Percentiles rank a stretch among this genome's conserved stretches.
Conservation (phyloP, 2,888 invertebrate genomes). For the Trissoscelio sp. region DNA sequence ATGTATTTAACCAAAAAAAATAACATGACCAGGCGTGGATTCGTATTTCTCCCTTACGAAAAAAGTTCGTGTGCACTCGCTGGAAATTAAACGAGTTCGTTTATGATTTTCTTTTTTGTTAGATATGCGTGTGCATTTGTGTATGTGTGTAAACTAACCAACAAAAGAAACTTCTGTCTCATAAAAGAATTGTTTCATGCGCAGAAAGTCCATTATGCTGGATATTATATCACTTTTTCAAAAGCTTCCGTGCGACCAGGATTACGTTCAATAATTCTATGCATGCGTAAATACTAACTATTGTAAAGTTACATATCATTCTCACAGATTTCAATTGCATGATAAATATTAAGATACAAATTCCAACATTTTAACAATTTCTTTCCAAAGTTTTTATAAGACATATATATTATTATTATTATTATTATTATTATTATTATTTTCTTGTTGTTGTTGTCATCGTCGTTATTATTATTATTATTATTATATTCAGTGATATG, state of each 20-base stretch:
- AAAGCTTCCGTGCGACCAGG: constrained; percentile 59
- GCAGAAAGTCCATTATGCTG: constrained; percentile 66
- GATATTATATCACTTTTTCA: constrained; percentile 63
- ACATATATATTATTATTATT: no score
- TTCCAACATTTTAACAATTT: no score
- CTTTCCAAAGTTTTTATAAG: no score
- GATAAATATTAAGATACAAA: neutral
- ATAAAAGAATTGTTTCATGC: constrained; percentile 67
- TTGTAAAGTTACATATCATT: constrained; percentile 44
- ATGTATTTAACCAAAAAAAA: constrained; percentile 60
- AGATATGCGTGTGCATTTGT: constrained; percentile 38
- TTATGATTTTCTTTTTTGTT: constrained; percentile 62
- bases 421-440: no score
- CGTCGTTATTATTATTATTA: no score
- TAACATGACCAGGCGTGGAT: constrained; percentile 45
- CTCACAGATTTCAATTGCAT: no score
- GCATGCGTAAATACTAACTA: constrained; percentile 35
- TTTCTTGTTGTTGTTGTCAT: no score
- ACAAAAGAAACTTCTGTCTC: constrained; percentile 67
- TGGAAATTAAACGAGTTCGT: constrained; percentile 67
- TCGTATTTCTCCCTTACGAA: constrained; percentile 58
- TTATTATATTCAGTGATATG: no score
- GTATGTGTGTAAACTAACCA: constrained; percentile 58
- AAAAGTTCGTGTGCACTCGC: constrained; percentile 61
- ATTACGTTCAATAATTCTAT: constrained; percentile 59